phyloP scores from a whole-genome alignment of 1,140 invertebrate genomes.

The Plutomurus gul region DNA sequence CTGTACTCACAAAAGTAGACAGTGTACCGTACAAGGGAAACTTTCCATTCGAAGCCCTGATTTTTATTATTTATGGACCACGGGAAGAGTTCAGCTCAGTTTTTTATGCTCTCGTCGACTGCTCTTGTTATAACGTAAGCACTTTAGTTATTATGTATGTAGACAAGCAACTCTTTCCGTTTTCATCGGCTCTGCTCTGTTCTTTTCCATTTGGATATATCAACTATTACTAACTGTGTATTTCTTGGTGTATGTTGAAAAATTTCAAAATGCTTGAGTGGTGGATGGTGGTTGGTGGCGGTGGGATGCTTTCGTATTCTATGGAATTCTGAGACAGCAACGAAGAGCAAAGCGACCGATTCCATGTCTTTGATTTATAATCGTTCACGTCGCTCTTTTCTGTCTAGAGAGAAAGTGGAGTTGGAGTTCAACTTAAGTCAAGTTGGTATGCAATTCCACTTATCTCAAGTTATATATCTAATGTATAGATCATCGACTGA shows the following conservation, averaged over 20 bases:
- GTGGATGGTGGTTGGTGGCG: not conserved
- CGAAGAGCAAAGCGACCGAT: conserved; percentile 19
- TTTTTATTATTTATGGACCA: conserved; percentile 35
- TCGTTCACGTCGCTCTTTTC: conserved; percentile 25
- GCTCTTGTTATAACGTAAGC: not conserved
- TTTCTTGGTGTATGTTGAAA: not conserved
- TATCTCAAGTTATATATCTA: conserved; percentile 15
- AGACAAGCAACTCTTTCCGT: conserved; percentile 8
- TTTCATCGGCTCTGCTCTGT: too few relatives aligned
- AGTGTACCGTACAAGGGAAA: too few relatives aligned
- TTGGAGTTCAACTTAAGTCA: conserved; percentile 26
- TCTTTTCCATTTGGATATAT: not conserved
- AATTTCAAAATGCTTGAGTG: conserved; percentile 1
- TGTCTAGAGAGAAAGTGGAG: conserved; percentile 4
- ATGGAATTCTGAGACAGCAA: too few relatives aligned
- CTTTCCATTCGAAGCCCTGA: not conserved
- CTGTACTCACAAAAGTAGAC: too few relatives aligned
- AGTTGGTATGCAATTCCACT: conserved; percentile 23
- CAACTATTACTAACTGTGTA: not conserved
- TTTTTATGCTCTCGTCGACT: not conserved
- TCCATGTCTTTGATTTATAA: conserved; percentile 30
- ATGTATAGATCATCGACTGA: conserved; percentile 7
- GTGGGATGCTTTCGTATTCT: not conserved
- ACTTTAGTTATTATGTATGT: not conserved
- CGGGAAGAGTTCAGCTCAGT: not conserved